A percentile compares a stretch with the other conserved stretches of the same genome.
phyloP scores from a whole-genome alignment of 1,140 invertebrate genomes.

The Planococcus citri region DNA sequence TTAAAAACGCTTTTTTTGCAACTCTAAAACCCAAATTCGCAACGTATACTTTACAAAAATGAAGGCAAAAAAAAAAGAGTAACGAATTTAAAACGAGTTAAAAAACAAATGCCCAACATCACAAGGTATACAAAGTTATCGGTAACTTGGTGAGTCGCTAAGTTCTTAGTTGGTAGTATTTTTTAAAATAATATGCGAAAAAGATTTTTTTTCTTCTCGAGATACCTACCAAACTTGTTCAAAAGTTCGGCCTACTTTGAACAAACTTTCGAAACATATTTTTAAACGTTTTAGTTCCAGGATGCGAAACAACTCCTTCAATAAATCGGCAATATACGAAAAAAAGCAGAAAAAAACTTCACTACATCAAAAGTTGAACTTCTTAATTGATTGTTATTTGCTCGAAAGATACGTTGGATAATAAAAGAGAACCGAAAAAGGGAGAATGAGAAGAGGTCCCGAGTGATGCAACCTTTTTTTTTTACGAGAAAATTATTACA shows the following conservation, averaged over 20 bases:
- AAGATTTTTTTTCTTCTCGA: background rate
- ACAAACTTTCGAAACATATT: background rate
- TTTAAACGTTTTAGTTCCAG: background rate
- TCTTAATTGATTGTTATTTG: slow-evolving; percentile 4
- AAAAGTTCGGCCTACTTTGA: background rate
- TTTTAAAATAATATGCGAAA: background rate
- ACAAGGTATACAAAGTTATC: background rate
- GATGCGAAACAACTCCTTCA: too few relatives aligned
- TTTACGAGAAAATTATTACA: too few relatives aligned
- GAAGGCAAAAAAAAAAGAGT: too few relatives aligned
- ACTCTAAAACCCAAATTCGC: too few relatives aligned
- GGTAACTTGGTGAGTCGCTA: background rate
- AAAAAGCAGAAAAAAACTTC: background rate
- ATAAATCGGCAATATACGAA: background rate
- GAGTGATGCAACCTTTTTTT: too few relatives aligned
- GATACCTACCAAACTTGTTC: background rate
- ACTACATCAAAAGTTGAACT: background rate
- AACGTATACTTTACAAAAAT: too few relatives aligned
- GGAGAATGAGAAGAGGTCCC: too few relatives aligned
- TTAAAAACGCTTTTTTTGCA: too few relatives aligned
- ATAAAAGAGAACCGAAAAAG: too few relatives aligned
- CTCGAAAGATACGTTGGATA: background rate
- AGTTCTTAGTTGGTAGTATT: background rate
- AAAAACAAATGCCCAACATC: too few relatives aligned
- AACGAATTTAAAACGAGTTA: too few relatives aligned